A percentile compares a stretch with the other conserved stretches of the same genome.
phyloP scores from a whole-genome alignment of 2,888 invertebrate genomes.

The Calameuta idolon region DNA sequence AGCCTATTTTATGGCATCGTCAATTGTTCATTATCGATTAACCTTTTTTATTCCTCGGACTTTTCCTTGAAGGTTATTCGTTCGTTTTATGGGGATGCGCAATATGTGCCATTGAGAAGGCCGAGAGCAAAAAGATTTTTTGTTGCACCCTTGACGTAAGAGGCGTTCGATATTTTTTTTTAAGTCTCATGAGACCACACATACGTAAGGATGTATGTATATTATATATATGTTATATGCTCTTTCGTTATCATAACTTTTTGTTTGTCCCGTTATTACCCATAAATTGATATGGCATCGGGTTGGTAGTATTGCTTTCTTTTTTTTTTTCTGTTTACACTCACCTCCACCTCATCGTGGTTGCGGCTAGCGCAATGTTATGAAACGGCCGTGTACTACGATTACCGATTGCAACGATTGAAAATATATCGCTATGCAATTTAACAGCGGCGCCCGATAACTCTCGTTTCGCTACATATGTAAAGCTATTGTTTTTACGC shows the following conservation, averaged over 20 bases:
- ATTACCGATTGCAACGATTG: not conserved
- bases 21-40: not conserved
- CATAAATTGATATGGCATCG: not conserved
- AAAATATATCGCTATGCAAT: not conserved
- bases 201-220: not conserved
- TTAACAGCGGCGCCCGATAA: not conserved
- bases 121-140: not conserved
- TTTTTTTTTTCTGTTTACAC: not conserved
- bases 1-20: not conserved
- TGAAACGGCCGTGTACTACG: not conserved
- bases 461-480: not conserved
- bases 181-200: not conserved
- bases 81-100: not conserved
- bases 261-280: not conserved
- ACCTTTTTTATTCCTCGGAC: not conserved
- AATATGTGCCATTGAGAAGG: not conserved
- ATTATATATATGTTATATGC: too few relatives aligned
- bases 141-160: not conserved
- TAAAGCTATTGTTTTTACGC: constrained; percentile 46
- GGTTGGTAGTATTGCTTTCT: not conserved
- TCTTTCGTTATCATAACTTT: not conserved
- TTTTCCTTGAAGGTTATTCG: not conserved
- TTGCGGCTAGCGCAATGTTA: not conserved
- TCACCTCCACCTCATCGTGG: not conserved
- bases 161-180: not conserved